Evolutionary conservation across 2,888 invertebrate species (phyloP).

Genomic region (Lamellibrachia satsuma): DNA sequence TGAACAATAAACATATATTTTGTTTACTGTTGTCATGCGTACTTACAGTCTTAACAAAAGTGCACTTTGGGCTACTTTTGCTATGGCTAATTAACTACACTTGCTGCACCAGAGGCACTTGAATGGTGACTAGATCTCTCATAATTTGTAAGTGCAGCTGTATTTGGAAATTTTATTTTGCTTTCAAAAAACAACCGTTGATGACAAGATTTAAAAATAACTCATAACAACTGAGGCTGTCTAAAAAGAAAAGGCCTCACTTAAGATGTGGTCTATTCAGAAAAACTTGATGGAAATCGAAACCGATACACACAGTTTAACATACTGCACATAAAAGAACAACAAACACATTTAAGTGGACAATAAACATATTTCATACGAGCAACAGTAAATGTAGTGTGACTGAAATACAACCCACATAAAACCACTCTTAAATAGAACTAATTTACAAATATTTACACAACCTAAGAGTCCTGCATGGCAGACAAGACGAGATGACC

Average conservation of each 20-base stretch:
- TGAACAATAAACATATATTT: neutral
- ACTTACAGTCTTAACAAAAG: neutral
- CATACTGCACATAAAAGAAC: neutral
- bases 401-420: neutral
- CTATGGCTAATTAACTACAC: too few species aligned
- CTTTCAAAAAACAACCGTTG: too few species aligned
- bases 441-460: slow-evolving; percentile 5
- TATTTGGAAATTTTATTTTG: too few species aligned
- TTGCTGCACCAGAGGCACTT: too few species aligned
- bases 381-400: neutral
- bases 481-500: neutral
- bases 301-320: neutral
- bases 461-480: neutral
- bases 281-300: too few species aligned
- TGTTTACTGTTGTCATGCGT: neutral
- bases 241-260: too few species aligned
- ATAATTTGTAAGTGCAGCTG: too few species aligned
- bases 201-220: too few species aligned
- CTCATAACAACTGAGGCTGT: too few species aligned
- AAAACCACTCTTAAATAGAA: slow-evolving; percentile 11
- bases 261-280: too few species aligned
- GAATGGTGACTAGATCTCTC: too few species aligned
- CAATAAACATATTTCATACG: neutral
- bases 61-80: neutral
- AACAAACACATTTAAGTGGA: neutral